These are phyloP conservation scores for Aplocera efformata DNA, from an alignment of 2,888 invertebrate species.

Conservation along the genomic window DNA sequence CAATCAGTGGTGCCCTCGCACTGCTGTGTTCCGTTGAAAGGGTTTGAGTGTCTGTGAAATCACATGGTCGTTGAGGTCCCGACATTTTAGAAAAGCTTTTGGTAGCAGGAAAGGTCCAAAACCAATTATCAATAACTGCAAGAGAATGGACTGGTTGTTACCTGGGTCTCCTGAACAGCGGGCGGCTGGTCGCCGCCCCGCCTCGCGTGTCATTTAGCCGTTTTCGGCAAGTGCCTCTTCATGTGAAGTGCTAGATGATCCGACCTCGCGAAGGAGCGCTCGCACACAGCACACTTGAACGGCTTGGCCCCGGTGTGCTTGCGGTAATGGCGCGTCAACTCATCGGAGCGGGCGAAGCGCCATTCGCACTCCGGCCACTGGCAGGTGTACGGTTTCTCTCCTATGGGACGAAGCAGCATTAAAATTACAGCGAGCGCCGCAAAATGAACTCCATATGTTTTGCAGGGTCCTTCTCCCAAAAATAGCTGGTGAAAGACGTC, in stretches of 20 bases:
- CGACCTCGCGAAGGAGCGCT: slow-evolving; percentile 95
- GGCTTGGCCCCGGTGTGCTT: slow-evolving; percentile 99
- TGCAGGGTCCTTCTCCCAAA: too few relatives aligned
- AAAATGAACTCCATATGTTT: too few relatives aligned
- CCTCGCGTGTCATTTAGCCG: slow-evolving; percentile 83
- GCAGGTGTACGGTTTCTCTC: slow-evolving; percentile 98
- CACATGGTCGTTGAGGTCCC: too few relatives aligned
- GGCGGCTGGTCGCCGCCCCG: slow-evolving; percentile 70
- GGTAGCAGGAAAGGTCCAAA: too few relatives aligned
- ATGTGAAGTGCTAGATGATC: slow-evolving; percentile 98
- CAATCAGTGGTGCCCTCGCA: too few relatives aligned
- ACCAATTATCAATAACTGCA: neutral
- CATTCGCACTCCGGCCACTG: slow-evolving; percentile 99
- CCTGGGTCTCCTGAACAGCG: slow-evolving; percentile 61
- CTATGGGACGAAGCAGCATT: slow-evolving; percentile 66
- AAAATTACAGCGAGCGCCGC: neutral
- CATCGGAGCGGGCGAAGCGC: slow-evolving; percentile 97
- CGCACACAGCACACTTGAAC: slow-evolving; percentile 97
- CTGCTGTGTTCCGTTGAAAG: too few relatives aligned
- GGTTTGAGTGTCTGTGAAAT: too few relatives aligned
- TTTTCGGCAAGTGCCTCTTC: slow-evolving; percentile 97
- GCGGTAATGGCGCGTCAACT: slow-evolving; percentile 96
- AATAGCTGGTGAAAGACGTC: too few relatives aligned
- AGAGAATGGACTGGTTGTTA: slow-evolving; percentile 22
- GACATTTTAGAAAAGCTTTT: too few relatives aligned